phyloP scores from a whole-genome alignment of 2,113 vertebrate genomes.

The Anoura caudifer region DNA sequence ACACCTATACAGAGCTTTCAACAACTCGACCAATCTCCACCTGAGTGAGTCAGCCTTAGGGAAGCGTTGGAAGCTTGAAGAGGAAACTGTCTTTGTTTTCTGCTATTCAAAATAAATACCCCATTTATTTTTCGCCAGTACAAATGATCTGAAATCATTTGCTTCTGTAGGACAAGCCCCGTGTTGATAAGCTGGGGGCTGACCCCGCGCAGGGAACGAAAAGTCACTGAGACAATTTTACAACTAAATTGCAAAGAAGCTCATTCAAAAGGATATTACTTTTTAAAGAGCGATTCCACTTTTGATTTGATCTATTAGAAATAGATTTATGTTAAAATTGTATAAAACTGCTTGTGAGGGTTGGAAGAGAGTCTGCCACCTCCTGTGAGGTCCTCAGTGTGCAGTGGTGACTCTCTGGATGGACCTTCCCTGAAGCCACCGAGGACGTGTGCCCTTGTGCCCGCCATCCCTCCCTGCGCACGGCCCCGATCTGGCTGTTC shows the following conservation, averaged over 20 bases:
- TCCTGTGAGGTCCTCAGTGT: not conserved
- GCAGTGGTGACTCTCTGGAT: not conserved
- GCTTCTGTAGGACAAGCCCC: not conserved
- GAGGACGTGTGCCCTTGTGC: accelerated
- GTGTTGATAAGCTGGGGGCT: not conserved
- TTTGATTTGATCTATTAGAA: not conserved
- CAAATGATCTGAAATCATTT: not conserved
- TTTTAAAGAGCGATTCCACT: not conserved
- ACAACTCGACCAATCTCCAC: not conserved
- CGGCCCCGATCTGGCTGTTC: no score
- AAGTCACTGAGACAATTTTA: not conserved
- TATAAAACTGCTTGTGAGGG: not conserved
- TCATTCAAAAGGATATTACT: not conserved
- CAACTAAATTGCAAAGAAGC: not conserved
- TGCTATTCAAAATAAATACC: not conserved
- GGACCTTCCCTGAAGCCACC: not conserved
- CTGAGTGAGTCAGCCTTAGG: not conserved
- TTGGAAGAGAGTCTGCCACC: not conserved
- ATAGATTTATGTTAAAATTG: not conserved
- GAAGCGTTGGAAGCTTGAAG: not conserved
- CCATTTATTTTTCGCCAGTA: not conserved
- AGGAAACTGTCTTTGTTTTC: constrained; percentile 28
- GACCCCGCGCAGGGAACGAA: not conserved
- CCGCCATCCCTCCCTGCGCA: not conserved
- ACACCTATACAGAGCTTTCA: constrained; percentile 12